Percentiles rank a stretch among this genome's conserved stretches.
These are phyloP conservation scores for Limnodromus scolopaceus DNA, from an alignment of 2,797 vertebrate genomes.

Conservation along the genomic window DNA sequence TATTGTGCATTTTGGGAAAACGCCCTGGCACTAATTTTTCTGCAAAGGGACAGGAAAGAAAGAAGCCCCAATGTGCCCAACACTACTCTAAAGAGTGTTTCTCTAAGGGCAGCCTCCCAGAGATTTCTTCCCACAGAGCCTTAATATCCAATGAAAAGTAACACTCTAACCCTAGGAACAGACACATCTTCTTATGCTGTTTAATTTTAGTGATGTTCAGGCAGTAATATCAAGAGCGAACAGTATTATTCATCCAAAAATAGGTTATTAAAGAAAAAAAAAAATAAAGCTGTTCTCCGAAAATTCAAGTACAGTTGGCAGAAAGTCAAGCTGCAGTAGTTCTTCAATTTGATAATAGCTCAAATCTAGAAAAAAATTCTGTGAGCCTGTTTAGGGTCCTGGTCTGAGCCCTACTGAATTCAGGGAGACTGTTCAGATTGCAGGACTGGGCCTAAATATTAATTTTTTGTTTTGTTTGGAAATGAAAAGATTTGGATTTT, in stretches of 20 bases:
- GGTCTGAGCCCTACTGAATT: not conserved
- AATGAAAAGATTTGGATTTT: not conserved
- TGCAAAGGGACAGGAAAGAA: not conserved
- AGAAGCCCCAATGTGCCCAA: not conserved
- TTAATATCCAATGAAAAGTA: not conserved
- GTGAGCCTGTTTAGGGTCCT: not conserved
- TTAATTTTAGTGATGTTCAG: not conserved
- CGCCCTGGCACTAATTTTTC: not conserved
- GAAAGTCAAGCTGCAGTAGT: not conserved
- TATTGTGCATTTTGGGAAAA: not conserved
- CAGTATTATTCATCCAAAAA: not conserved
- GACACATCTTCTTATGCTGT: not conserved
- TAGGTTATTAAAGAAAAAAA: not conserved
- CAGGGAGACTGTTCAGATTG: not conserved
- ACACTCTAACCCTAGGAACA: not conserved
- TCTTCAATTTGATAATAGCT: constrained; percentile 6
- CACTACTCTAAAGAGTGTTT: not conserved
- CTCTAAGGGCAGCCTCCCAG: not conserved
- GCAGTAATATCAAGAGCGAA: not conserved
- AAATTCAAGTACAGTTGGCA: not conserved
- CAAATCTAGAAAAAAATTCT: not conserved
- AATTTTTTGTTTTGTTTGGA: not conserved
- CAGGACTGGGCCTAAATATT: not conserved
- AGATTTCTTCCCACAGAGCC: not conserved
- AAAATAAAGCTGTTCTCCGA: not conserved